Evolutionary conservation across 2,797 vertebrate genomes (phyloP), one percentile per base, ranked within the genome.

Genomic region (Buceros bicornis): DNA sequence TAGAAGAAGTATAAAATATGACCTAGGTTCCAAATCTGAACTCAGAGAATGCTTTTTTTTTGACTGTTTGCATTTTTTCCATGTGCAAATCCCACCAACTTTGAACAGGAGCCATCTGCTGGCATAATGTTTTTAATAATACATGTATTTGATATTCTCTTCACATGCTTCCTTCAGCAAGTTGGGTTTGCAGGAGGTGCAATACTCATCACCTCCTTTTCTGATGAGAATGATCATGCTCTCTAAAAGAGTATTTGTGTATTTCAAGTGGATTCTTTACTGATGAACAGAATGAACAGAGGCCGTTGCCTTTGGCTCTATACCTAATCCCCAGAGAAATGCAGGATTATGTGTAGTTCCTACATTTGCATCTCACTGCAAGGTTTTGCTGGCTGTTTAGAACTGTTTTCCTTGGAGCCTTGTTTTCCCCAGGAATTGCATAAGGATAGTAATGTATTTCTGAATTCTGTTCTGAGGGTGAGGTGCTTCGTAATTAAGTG

Each of bases 61-160:
- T 82, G 29, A 33, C 42, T 54, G 19, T 79, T 89, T 95, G 57
- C 11, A 8, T 40, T 57, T 89, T 84, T 81, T 33, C 33, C 19
- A 2, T 57, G 45, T 3, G 17, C 56, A 83, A 94, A 42, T 93
- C 51, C 47, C 28, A 24, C 31, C 10, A 58, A 18, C 72, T 91
- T 78, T 80, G 29, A 97, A 82, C 71, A 94, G 79, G 62, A 97
- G 29, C 64, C 87, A 82, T 96, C 85, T 95, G 83, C 79, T 90
- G 82, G 47, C n/a, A 62, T 92, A 80, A 82, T 78, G 29, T 29
- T 93, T 97, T 95, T 83, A 93, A 57, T 92, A 84, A 91, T 81
- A 70, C 11, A 22, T 85, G 26, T 85, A 64, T 60, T 95, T 97
- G 37, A 82, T 91, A 94, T 90, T 94, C 57, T 82, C 89, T 78